A percentile compares a stretch with the other conserved stretches of the same genome.
Evolutionary conservation across 2,888 invertebrate genomes (phyloP).

Genomic region (Thysanoteuthis rhombus): DNA sequence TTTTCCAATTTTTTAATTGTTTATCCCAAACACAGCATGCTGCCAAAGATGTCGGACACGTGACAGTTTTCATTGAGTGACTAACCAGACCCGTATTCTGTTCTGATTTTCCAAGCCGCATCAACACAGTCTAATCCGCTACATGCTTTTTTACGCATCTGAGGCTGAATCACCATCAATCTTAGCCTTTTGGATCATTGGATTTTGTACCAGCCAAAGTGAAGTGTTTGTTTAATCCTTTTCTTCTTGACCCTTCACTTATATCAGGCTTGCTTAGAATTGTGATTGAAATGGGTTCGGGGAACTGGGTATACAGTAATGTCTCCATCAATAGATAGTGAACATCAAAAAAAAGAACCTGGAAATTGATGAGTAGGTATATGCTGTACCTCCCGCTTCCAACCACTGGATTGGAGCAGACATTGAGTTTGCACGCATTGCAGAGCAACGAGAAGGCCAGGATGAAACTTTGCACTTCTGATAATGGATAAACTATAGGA

Average conservation of each 20-base stretch:
- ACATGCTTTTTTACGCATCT: neutral
- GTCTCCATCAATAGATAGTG: too few relatives aligned
- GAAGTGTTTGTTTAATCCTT: neutral
- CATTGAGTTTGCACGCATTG: neutral
- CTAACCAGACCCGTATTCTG: neutral
- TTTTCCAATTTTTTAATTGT: too few relatives aligned
- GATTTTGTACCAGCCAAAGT: neutral
- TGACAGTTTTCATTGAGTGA: too few relatives aligned
- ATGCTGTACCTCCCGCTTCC: too few relatives aligned
- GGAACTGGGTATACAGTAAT: too few relatives aligned
- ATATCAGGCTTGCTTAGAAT: neutral
- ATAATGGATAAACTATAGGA: neutral
- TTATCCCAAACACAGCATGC: too few relatives aligned
- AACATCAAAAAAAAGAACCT: too few relatives aligned
- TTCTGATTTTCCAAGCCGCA: neutral
- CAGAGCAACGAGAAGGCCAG: neutral
- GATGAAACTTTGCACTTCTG: neutral
- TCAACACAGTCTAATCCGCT: neutral
- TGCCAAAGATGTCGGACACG: too few relatives aligned
- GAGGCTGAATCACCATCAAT: neutral
- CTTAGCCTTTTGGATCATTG: neutral
- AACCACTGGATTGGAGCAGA: too few relatives aligned
- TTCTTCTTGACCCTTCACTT: neutral
- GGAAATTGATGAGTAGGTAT: too few relatives aligned
- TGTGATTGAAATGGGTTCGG: too few relatives aligned